A percentile compares a stretch with the other conserved stretches of the same genome.
These are phyloP conservation scores for Halcyon leucocephala DNA, from an alignment of 2,797 vertebrate species.

Conservation along the genomic window DNA sequence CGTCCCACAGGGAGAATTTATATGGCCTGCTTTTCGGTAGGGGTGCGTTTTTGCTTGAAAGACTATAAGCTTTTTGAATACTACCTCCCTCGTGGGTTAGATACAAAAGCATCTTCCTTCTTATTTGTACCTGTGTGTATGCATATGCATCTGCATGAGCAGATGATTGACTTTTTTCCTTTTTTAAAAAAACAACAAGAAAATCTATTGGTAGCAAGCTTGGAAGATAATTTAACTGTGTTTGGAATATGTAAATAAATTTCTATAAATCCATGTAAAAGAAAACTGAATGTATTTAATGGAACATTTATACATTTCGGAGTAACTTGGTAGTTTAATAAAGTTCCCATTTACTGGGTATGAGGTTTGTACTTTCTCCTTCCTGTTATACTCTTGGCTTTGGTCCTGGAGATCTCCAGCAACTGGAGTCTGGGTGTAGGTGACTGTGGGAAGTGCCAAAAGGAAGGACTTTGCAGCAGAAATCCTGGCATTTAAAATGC, in stretches of 20 bases:
- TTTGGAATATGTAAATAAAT: constrained; percentile 79
- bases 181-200: constrained; percentile 28
- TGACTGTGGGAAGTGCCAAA: not conserved
- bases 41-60: constrained; percentile 9
- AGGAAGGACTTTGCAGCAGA: not conserved
- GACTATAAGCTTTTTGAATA: constrained; percentile 14
- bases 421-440: not conserved
- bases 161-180: constrained; percentile 48
- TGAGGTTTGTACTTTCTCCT: constrained; percentile 38
- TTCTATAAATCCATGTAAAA: constrained; percentile 76
- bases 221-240: constrained; percentile 81
- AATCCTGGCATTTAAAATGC: not conserved
- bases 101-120: constrained; percentile 8
- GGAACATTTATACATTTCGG: constrained; percentile 83
- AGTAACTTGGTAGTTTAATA: constrained; percentile 79
- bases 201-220: constrained; percentile 73
- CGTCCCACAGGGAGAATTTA: not conserved
- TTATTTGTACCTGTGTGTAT: constrained; percentile 37
- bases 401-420: not conserved
- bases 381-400: not conserved
- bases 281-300: constrained; percentile 81
- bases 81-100: constrained; percentile 11
- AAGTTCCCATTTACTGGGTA: constrained; percentile 76
- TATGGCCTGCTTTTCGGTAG: not conserved
- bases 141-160: constrained; percentile 62